These are phyloP conservation scores for Aradus depressus DNA, from an alignment of 2,888 invertebrate species.

Conservation along the genomic window DNA sequence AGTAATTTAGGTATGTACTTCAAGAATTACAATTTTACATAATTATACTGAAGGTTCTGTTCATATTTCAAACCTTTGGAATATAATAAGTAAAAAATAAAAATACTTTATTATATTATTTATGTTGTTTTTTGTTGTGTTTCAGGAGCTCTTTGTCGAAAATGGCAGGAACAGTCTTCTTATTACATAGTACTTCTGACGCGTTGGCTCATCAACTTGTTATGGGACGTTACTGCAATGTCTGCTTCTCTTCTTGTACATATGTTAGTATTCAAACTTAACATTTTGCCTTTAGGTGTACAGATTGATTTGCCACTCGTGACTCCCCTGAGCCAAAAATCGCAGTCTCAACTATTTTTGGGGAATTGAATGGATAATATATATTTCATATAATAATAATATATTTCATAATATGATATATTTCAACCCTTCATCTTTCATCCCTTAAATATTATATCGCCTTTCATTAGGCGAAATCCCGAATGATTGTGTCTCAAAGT, in stretches of 20 bases:
- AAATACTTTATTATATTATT: background rate
- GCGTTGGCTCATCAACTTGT: constrained; percentile 65
- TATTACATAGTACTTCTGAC: constrained; percentile 48
- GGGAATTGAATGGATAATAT: no score
- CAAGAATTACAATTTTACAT: constrained; percentile 27
- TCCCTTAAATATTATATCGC: no score
- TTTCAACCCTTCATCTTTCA: no score
- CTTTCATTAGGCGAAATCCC: no score
- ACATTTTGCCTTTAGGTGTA: no score
- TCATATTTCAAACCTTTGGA: background rate
- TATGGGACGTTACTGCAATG: constrained; percentile 69
- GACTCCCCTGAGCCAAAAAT: no score
- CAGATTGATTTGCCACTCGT: no score
- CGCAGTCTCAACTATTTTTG: no score
- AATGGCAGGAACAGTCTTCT: constrained; percentile 42
- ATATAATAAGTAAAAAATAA: no score
- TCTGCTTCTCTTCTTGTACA: constrained; percentile 60
- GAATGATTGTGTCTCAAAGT: no score
- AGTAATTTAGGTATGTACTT: constrained; percentile 32
- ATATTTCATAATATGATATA: no score
- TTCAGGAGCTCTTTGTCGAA: constrained; percentile 37
- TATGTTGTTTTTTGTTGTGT: background rate
- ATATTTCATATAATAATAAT: no score
- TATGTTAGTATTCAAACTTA: constrained; percentile 59
- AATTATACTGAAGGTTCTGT: background rate